These are phyloP conservation scores for Rhyacophila brunnea DNA, from an alignment of 1,140 invertebrate species.

Conservation along the genomic window DNA sequence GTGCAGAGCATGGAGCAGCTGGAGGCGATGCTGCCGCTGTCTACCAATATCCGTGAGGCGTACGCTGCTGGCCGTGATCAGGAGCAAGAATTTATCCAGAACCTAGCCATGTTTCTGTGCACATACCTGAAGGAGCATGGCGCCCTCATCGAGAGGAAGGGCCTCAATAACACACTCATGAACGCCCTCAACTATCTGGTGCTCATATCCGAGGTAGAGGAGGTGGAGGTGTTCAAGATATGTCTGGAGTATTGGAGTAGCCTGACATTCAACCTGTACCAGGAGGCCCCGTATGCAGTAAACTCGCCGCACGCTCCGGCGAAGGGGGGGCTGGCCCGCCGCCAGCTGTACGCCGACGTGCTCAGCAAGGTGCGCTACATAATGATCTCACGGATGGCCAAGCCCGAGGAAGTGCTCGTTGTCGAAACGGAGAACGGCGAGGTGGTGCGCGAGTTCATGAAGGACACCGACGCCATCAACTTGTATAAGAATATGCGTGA, in stretches of 20 bases:
- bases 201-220: conserved; percentile 97
- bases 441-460: conserved; percentile 99
- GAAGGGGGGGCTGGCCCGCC: conserved; percentile 50
- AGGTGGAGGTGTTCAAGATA: conserved; percentile 99
- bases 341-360: conserved; percentile 76
- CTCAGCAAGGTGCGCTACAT: conserved; percentile 92
- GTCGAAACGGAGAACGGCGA: conserved; percentile 99
- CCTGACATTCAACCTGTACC: conserved; percentile 88
- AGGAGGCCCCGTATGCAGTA: conserved; percentile 61
- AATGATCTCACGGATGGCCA: conserved; percentile 99
- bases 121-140: conserved; percentile 97
- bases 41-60: conserved; percentile 90
- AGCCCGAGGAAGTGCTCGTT: conserved; percentile 99
- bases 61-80: conserved; percentile 91
- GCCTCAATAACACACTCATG: conserved; percentile 68
- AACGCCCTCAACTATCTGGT: conserved; percentile 92
- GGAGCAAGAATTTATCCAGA: conserved; percentile 99
- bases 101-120: conserved; percentile 95
- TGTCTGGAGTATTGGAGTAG: conserved; percentile 99
- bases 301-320: conserved; percentile 47
- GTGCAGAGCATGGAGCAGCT: conserved; percentile 88
- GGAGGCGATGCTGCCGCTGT: conserved; percentile 86
- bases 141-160: conserved; percentile 78
- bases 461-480: conserved; percentile 99
- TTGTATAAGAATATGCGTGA: conserved; percentile 99